Evolutionary conservation across 1,140 invertebrate genomes (phyloP).

Genomic region (Stratiolaelaps scimitus): DNA sequence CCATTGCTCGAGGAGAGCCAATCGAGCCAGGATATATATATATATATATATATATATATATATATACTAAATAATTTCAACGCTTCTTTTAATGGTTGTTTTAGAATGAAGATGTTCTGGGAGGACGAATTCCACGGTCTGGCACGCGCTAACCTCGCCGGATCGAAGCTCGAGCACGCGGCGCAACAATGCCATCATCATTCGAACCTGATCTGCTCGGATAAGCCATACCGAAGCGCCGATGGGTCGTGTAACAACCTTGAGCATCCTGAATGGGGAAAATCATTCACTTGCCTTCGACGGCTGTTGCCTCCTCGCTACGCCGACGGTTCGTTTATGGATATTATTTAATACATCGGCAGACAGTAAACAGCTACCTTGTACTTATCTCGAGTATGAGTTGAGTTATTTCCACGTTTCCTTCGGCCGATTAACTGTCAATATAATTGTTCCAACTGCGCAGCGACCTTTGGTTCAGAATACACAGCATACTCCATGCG

Average conservation of each 20-base stretch:
- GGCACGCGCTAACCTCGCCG: conserved; percentile 25
- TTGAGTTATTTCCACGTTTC: no score
- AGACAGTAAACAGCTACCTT: no score
- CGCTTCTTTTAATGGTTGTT: background rate
- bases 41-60: no score
- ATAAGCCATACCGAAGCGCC: conserved; percentile 46
- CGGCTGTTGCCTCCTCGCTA: conserved; percentile 41
- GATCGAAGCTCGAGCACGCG: conserved; percentile 19
- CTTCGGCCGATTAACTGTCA: no score
- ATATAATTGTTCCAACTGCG: no score
- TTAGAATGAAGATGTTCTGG: conserved; percentile 26
- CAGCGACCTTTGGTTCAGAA: no score
- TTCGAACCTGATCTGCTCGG: conserved; percentile 17
- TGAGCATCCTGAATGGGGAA: conserved; percentile 45
- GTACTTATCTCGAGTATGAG: no score
- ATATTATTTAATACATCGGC: no score
- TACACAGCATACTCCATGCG: no score
- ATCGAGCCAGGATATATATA: no score
- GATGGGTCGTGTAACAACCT: conserved; percentile 64
- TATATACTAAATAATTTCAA: no score
- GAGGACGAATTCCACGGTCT: conserved; percentile 22
- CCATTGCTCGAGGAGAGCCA: no score
- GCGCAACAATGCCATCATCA: conserved; percentile 22
- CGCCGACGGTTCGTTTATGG: conserved; percentile 39
- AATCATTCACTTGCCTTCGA: conserved; percentile 40